phyloP scores from a whole-genome alignment of 2,113 vertebrate species.

The Bubo blakistoni region DNA sequence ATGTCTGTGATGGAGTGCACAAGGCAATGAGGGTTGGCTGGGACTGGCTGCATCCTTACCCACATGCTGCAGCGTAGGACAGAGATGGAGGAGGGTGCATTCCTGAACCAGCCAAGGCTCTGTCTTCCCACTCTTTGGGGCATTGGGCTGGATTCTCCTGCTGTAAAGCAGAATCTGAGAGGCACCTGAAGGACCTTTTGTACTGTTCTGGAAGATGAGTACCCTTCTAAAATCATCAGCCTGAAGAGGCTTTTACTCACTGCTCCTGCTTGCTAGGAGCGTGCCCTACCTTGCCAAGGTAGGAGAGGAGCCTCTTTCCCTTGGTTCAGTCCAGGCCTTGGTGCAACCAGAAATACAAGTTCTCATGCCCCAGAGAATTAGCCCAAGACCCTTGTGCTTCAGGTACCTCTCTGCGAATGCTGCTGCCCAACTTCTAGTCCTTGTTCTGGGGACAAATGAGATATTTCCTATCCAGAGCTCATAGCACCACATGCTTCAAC shows the following conservation, averaged over 20 bases:
- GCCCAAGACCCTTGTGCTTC: neutral
- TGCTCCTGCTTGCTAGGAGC: neutral
- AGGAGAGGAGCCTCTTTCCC: neutral
- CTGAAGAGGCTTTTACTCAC: neutral
- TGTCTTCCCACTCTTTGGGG: neutral
- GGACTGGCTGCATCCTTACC: neutral
- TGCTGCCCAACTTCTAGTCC: neutral
- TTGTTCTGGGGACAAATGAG: neutral
- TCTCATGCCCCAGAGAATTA: neutral
- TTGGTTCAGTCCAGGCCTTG: neutral
- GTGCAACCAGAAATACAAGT: neutral
- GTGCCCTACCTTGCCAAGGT: neutral
- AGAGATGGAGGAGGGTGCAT: neutral
- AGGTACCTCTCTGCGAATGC: neutral
- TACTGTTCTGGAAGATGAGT: neutral
- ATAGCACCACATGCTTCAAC: neutral
- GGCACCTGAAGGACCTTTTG: neutral
- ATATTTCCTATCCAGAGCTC: neutral
- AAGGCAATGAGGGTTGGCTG: neutral
- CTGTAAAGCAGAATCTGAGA: neutral
- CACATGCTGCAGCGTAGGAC: neutral
- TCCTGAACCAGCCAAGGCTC: neutral
- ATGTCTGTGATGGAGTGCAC: neutral
- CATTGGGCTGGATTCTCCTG: neutral
- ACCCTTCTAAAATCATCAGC: neutral